These are phyloP conservation scores for Ridgeia piscesae DNA, from an alignment of 1,140 invertebrate genomes.

Conservation along the genomic window DNA sequence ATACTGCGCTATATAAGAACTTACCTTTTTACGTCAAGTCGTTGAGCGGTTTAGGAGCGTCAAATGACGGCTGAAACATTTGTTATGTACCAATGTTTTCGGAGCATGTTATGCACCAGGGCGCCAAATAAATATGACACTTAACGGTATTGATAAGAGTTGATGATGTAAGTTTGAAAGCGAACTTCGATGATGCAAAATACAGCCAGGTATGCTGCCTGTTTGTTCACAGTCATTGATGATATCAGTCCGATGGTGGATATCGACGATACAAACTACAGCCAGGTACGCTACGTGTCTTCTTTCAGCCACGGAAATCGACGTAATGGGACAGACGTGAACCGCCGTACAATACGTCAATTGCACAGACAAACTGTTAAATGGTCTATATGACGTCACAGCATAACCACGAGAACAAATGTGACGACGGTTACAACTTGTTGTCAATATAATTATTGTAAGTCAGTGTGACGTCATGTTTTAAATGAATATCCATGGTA, in stretches of 20 bases:
- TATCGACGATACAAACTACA: neutral
- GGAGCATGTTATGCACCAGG: neutral
- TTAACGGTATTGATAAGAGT: neutral
- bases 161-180: neutral
- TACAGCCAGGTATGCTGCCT: neutral
- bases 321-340: neutral
- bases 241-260: neutral
- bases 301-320: neutral
- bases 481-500: neutral
- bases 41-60: no score
- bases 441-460: neutral
- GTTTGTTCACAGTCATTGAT: neutral
- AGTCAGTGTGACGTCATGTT: neutral
- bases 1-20: no score
- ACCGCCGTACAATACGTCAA: no score
- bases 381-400: no score
- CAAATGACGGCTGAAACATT: no score
- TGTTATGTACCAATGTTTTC: neutral
- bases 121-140: neutral
- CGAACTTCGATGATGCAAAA: neutral
- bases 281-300: neutral
- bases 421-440: neutral
- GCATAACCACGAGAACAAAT: no score
- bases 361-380: no score
- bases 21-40: no score